phyloP scores from a whole-genome alignment of 2,888 invertebrate species.

The Phasia obesa region DNA sequence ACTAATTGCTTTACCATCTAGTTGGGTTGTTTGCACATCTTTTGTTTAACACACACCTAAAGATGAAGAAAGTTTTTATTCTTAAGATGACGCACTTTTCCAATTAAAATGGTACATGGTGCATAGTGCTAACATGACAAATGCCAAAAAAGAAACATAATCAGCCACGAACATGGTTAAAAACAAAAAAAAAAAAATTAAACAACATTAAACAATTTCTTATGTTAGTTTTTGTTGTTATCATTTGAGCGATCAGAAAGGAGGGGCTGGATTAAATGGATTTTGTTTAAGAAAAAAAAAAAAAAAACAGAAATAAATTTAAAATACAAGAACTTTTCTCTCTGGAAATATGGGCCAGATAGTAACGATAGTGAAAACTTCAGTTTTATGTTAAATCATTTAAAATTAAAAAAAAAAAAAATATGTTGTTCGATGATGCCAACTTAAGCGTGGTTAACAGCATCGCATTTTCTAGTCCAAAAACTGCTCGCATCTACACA shows the following conservation, averaged over 20 bases:
- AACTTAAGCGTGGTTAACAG: no score
- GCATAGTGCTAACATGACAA: not conserved
- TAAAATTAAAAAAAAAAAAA: no score
- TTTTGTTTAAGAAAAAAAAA: slow-evolving; percentile 4
- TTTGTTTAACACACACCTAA: slow-evolving; percentile 50
- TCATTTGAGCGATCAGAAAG: slow-evolving; percentile 30
- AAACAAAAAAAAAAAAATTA: not conserved
- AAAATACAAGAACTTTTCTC: no score
- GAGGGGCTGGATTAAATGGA: slow-evolving; percentile 29
- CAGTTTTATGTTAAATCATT: no score
- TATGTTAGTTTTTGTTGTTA: slow-evolving; percentile 8
- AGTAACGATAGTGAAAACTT: no score
- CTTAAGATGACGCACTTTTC: slow-evolving; percentile 61
- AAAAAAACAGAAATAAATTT: not conserved
- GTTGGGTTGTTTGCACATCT: slow-evolving; percentile 26
- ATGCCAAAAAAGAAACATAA: not conserved
- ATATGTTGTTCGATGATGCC: no score
- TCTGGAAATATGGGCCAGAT: no score
- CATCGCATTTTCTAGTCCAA: no score
- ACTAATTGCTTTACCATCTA: slow-evolving; percentile 59
- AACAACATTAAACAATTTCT: slow-evolving; percentile 35
- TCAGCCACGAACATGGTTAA: no score
- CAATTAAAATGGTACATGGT: slow-evolving; percentile 66
- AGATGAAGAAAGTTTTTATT: slow-evolving; percentile 29
- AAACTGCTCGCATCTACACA: no score